Conservation (phyloP, 1,140 invertebrate genomes). For the Rhyacophila brunnea region DNA sequence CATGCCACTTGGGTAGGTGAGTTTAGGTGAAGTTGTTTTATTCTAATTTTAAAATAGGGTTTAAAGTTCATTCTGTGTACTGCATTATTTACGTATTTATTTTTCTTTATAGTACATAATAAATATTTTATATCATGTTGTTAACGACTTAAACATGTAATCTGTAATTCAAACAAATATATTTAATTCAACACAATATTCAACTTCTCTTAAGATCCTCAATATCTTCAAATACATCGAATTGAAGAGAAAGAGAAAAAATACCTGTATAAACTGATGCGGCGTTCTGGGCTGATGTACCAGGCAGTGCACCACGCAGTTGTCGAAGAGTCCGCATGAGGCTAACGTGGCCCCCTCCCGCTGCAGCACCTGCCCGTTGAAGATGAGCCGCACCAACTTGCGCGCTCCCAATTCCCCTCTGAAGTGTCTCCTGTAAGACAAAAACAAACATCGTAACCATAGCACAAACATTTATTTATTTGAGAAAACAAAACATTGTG, state of each 20-base stretch:
- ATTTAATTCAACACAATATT: neutral
- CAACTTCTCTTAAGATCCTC: too few species aligned
- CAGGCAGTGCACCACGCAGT: conserved; percentile 86
- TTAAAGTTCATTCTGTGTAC: too few species aligned
- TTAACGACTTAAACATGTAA: neutral
- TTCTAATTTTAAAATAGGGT: too few species aligned
- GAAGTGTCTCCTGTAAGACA: conserved; percentile 75
- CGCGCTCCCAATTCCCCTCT: conserved; percentile 71
- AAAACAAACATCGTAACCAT: conserved; percentile 10
- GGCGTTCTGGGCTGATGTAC: conserved; percentile 56
- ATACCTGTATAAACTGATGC: conserved; percentile 28
- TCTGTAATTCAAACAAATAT: neutral
- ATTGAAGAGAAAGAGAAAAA: neutral
- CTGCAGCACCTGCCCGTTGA: conserved; percentile 81
- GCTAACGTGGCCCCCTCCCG: conserved; percentile 74
- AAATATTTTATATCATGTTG: neutral
- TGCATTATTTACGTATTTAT: too few species aligned
- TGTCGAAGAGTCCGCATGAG: conserved; percentile 77
- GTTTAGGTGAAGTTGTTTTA: too few species aligned
- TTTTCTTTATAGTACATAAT: too few species aligned
- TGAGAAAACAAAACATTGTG: too few species aligned
- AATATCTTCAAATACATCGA: too few species aligned
- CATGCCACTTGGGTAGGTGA: too few species aligned
- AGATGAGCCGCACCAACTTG: conserved; percentile 80
- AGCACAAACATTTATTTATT: too few species aligned